A percentile compares a stretch with the other conserved stretches of the same genome.
Evolutionary conservation across 92 coral and sea anemone species (phyloP).

Genomic region (Desmophyllum pertusum): DNA sequence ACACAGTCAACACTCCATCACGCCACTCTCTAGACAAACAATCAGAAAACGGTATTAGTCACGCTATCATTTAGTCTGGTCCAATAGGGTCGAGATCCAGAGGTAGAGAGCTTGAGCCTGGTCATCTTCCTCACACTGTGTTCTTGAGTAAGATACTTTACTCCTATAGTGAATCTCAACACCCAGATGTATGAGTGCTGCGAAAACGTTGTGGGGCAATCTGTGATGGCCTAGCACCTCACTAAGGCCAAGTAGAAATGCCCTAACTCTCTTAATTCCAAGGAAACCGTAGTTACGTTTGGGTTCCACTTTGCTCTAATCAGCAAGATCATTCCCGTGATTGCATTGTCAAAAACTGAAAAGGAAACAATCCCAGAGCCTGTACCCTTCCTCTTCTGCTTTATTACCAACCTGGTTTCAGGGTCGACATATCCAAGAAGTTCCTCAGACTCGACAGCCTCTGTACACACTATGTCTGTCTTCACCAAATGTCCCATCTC

Average conservation of each 20-base stretch:
- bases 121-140: no score
- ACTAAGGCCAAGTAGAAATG: no score
- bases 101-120: neutral
- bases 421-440: conserved; percentile 83
- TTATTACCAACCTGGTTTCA: conserved; percentile 63
- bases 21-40: conserved; percentile 83
- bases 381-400: neutral
- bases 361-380: neutral
- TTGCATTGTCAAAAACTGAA: no score
- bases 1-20: conserved; percentile 86
- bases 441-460: conserved; percentile 86
- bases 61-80: neutral
- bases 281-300: no score
- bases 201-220: no score
- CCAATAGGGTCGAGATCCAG: neutral
- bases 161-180: no score
- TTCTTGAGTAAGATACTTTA: no score
- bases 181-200: neutral
- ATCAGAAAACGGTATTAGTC: neutral
- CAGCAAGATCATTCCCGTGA: no score
- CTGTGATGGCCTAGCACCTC: no score
- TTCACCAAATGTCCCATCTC: conserved; percentile 97
- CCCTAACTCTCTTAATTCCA: no score
- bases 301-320: no score
- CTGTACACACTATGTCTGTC: conserved; percentile 88